These are phyloP conservation scores for Caenorhabditis elegans DNA, from an alignment of 1,140 invertebrate genomes.

Conservation along the genomic window WBcel235 BX284606.5:4316501-4317000, in stretches of 20 bases:
- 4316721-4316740: no score
- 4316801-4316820: no score
- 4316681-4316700: background rate
- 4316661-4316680: background rate
- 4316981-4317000: constrained; percentile 20
- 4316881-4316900: no score
- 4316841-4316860: no score
- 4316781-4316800: background rate
- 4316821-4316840: no score
- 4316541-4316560: background rate
- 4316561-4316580: background rate
- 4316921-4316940: no score
- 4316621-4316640: background rate
- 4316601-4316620: constrained; percentile 23
- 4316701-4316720: no score
- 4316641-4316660: background rate
- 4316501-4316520: no score
- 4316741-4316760: no score
- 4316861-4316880: no score
- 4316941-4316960: background rate
- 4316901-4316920: no score
- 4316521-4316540: no score
- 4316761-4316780: background rate
- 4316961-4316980: background rate
- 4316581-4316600: constrained; percentile 2